Percentiles rank a stretch among this genome's conserved stretches.
phyloP scores from a whole-genome alignment of 2,113 vertebrate genomes.

The Epinephelus cyanopodus region DNA sequence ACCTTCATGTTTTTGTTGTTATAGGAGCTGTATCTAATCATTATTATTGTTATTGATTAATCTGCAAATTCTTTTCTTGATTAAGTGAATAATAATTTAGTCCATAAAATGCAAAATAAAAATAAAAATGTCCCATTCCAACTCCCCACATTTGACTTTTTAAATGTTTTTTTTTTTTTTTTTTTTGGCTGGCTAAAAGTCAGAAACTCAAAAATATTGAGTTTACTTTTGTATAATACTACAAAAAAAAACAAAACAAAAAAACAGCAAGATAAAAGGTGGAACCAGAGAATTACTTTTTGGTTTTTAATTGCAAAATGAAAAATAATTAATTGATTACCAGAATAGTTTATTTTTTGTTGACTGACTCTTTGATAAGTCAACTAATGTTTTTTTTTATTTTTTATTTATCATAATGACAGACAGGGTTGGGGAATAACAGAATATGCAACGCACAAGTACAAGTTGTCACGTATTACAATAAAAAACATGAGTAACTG shows the following conservation, averaged over 20 bases:
- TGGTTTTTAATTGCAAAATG: neutral
- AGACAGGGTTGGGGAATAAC: no score
- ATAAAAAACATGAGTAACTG: no score
- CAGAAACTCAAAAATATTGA: neutral
- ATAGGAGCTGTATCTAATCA: neutral
- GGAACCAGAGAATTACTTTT: neutral
- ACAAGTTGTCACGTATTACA: no score
- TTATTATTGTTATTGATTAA: neutral
- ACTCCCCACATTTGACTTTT: neutral
- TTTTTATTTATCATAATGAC: neutral
- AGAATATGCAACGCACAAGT: no score
- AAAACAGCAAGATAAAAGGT: no score
- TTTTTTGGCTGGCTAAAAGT: neutral
- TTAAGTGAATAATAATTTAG: neutral
- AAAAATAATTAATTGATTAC: neutral
- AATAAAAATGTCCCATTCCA: neutral
- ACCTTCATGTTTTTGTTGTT: no score
- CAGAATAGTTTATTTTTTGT: neutral
- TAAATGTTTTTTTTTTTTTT: no score
- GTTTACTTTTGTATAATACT: neutral
- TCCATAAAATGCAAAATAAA: neutral
- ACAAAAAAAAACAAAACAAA: no score
- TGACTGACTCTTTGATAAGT: neutral
- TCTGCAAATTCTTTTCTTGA: neutral
- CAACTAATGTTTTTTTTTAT: neutral